Evolutionary conservation across 2,888 invertebrate genomes (phyloP).

Genomic region (Polietes domitor): DNA sequence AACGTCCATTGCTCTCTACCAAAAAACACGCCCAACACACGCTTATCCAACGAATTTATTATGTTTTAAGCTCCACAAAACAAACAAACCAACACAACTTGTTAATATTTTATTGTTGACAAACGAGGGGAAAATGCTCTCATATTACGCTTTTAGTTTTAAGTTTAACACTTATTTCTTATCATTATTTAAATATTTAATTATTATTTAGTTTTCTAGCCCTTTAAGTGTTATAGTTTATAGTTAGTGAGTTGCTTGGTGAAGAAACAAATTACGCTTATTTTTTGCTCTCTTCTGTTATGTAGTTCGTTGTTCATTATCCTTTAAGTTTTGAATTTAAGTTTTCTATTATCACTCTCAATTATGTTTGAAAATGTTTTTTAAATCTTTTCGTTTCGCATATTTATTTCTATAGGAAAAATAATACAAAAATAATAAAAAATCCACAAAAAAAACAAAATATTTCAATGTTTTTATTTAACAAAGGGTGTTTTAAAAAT

Average conservation of each 20-base stretch:
- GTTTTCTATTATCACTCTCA: background rate
- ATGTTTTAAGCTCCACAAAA: background rate
- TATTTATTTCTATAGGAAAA: conserved; percentile 7
- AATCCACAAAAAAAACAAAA: conserved; percentile 11
- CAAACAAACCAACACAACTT: conserved; percentile 4
- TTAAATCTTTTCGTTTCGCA: conserved; percentile 8
- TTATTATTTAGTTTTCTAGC: conserved; percentile 3
- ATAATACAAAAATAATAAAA: conserved; percentile 17
- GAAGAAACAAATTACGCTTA: conserved; percentile 52
- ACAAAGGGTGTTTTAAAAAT: background rate
- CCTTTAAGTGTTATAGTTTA: conserved; percentile 61
- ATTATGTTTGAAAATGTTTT: background rate
- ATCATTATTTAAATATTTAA: conserved; percentile 17
- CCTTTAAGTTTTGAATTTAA: conserved; percentile 44
- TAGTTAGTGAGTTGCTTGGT: conserved; percentile 52
- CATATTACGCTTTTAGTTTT: conserved; percentile 75
- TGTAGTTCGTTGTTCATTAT: conserved; percentile 71
- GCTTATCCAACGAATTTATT: conserved; percentile 20
- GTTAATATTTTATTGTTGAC: conserved; percentile 72
- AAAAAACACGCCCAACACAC: conserved; percentile 5
- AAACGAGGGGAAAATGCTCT: conserved; percentile 78
- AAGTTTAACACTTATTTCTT: conserved; percentile 45
- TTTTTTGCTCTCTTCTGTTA: conserved; percentile 74
- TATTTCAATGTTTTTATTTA: background rate
- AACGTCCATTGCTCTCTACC: conserved; percentile 32